Evolutionary conservation across 64 coral and sea anemone genomes (phyloP), one percentile per base, ranked within the genome.

Genomic region (Actinia tenebrosa): DNA sequence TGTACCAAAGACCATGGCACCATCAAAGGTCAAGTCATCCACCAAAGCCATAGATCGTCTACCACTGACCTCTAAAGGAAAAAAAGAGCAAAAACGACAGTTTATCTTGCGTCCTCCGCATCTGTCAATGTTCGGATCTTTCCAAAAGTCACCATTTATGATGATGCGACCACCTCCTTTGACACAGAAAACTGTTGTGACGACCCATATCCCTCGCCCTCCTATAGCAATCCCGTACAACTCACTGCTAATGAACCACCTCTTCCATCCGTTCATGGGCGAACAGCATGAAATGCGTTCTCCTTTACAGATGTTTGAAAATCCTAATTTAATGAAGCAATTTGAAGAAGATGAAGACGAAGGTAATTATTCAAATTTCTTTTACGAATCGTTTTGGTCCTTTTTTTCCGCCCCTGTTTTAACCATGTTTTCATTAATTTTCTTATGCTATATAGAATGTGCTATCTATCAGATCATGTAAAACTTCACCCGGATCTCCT

Each of bases 161-260:
- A 91, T 95, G 50, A 99, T 99, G 88, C 86, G 91, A 77, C 97
- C 97, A 9, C 91, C 93, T 6, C 97, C 97, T 2, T 91, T 99
- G 93, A 99, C 97, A 20, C 97, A 99, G 83, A 90, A 91, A 89
- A 99, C 97, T 0, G 93, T 99, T 11, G 97, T 99, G 1, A 99
- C 97, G 20, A 99, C 97, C 19, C 93, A 95, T 82, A 99, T 99
- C 61, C 97, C 97, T 16, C 77, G 97, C 20, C 93, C 97, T 3
- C 97, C 97, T 26, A 56, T 99, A 55, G 84, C 91, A 1, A 77
- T 99, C 23, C 97, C 97, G 3, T 99, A 95, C 61, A 95, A 95
- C 14, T 81, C 91, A 9, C 80, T 92, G 56, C 27, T 95, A 9
- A 84, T 95, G 82, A 89, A 87, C 72, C 82, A 91, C 26, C 58